Conservation (phyloP, 2,797 vertebrate genomes). For the Eospalax fontanierii region DNA sequence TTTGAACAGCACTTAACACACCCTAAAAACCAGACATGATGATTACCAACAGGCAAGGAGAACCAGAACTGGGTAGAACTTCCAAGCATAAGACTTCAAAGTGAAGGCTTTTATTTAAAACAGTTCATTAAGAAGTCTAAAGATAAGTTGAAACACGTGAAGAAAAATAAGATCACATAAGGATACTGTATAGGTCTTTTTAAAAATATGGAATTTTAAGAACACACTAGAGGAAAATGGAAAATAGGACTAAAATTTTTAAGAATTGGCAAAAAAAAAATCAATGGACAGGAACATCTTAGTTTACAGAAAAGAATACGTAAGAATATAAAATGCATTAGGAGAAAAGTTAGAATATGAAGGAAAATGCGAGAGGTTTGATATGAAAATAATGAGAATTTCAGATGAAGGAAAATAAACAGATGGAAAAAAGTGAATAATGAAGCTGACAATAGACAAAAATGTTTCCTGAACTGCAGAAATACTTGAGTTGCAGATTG, state of each 20-base stretch:
- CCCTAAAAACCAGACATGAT: background rate
- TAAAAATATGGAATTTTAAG: background rate
- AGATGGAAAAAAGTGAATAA: constrained; percentile 77
- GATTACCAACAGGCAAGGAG: background rate
- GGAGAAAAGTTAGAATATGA: constrained; percentile 47
- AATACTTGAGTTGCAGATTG: constrained; percentile 69
- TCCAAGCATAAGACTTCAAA: background rate
- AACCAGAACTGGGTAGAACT: background rate
- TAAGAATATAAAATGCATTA: constrained; percentile 36
- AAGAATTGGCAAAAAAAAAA: constrained; percentile 60
- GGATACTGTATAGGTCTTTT: constrained; percentile 1
- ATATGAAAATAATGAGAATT: constrained; percentile 81
- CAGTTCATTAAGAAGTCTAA: background rate
- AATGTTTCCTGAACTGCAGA: constrained; percentile 72
- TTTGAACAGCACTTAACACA: background rate
- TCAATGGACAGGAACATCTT: constrained; percentile 21
- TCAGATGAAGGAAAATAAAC: constrained; percentile 76
- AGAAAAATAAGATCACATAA: constrained; percentile 2
- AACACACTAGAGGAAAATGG: background rate
- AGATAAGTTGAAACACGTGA: constrained; percentile 35
- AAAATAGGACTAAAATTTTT: constrained; percentile 37
- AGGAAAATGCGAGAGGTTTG: constrained; percentile 74
- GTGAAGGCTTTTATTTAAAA: constrained; percentile 13
- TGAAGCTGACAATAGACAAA: constrained; percentile 77
- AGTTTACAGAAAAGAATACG: constrained; percentile 17